A percentile compares a stretch with the other conserved stretches of the same genome.
phyloP scores from a whole-genome alignment of 2,113 vertebrate species.

The Todiramphus saurophagus region DNA sequence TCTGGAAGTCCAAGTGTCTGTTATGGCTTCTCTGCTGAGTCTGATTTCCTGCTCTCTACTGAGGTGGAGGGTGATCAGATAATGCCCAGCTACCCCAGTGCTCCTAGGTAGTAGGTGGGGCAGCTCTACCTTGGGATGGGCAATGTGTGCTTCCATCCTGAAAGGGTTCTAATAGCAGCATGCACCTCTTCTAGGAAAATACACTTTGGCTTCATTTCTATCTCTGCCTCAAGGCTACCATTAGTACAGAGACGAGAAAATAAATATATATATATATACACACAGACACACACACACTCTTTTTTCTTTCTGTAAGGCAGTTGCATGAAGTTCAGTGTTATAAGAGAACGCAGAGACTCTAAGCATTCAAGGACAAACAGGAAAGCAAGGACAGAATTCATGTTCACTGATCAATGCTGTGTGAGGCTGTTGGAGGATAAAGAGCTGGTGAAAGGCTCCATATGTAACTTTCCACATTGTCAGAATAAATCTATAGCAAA shows the following conservation, averaged over 20 bases:
- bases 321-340: neutral
- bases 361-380: neutral
- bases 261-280: no score
- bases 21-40: neutral
- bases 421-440: neutral
- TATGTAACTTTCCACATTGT: neutral
- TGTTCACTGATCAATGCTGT: neutral
- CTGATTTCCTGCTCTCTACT: neutral
- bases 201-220: rapidly evolving
- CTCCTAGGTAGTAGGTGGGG: neutral
- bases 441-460: neutral
- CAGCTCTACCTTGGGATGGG: neutral
- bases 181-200: neutral
- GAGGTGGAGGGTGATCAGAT: neutral
- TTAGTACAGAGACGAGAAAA: neutral
- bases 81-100: neutral
- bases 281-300: neutral
- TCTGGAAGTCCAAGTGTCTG: neutral
- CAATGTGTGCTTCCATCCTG: neutral
- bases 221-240: neutral
- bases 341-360: neutral
- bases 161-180: neutral
- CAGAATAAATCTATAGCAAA: neutral
- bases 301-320: neutral
- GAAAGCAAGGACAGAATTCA: neutral